phyloP scores from a whole-genome alignment of 2,797 vertebrate genomes.

The Sciaenops ocellatus region DNA sequence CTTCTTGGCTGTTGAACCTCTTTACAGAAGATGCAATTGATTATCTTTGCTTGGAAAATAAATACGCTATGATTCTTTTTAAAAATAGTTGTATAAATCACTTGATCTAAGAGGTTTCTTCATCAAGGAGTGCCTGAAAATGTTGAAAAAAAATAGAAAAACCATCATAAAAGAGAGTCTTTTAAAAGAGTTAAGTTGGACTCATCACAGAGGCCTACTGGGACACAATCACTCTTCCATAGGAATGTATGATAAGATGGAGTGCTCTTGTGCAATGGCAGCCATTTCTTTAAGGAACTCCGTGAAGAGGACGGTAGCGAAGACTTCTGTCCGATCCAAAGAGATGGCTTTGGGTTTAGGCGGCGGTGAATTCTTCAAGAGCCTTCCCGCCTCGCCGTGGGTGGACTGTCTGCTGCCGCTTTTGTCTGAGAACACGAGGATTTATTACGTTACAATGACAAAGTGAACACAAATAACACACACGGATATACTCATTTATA shows the following conservation, averaged over 20 bases:
- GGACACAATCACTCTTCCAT: constrained; percentile 86
- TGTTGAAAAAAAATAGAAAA: constrained; percentile 54
- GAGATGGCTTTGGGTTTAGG: constrained; percentile 86
- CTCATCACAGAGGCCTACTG: constrained; percentile 57
- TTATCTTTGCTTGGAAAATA: constrained; percentile 66
- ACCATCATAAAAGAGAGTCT: constrained; percentile 41
- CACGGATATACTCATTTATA: neutral
- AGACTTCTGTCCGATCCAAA: constrained; percentile 89
- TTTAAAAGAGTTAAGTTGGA: constrained; percentile 28
- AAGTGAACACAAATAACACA: neutral
- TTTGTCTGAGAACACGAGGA: constrained; percentile 74
- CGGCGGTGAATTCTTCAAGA: constrained; percentile 79
- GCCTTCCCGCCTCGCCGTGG: constrained; percentile 74
- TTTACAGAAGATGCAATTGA: constrained; percentile 37
- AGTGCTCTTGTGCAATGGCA: constrained; percentile 96
- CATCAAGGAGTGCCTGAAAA: constrained; percentile 85
- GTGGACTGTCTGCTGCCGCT: constrained; percentile 70
- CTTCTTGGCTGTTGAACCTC: constrained; percentile 3
- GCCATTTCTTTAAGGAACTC: constrained; percentile 99
- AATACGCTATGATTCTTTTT: constrained; percentile 48
- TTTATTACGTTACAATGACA: neutral
- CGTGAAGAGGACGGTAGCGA: constrained; percentile 93
- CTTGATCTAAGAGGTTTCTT: constrained; percentile 57
- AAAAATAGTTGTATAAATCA: constrained; percentile 49
- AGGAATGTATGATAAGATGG: constrained; percentile 91